phyloP scores from a whole-genome alignment of 2,797 vertebrate species.

The Notolabrus celidotus region DNA sequence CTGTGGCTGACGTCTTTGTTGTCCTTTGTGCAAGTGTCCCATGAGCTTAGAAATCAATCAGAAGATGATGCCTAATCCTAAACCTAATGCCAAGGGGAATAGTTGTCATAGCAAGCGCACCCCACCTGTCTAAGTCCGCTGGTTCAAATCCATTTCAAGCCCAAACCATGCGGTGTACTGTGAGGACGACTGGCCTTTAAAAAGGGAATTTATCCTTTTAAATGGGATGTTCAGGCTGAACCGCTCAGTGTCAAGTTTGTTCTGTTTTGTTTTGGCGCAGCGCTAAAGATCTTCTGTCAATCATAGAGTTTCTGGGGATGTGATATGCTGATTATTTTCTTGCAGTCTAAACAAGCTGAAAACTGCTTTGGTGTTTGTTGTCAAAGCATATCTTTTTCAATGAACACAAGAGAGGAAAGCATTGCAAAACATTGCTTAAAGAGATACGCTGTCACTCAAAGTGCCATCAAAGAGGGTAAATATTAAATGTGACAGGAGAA shows the following conservation, averaged over 20 bases:
- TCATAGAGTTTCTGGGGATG: background rate
- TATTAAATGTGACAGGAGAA: too few species aligned
- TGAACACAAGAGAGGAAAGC: too few species aligned
- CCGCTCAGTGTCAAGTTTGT: background rate
- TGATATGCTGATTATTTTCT: background rate
- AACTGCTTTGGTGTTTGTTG: background rate
- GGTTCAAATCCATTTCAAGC: constrained; percentile 5
- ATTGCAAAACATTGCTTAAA: too few species aligned
- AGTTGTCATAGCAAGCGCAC: constrained; percentile 4
- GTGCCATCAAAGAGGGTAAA: too few species aligned
- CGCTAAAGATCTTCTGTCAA: background rate
- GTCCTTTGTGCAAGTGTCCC: background rate
- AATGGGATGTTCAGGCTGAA: background rate
- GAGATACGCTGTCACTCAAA: too few species aligned
- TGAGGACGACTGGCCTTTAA: background rate
- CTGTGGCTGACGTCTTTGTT: background rate
- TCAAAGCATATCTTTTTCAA: background rate
- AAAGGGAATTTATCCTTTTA: background rate
- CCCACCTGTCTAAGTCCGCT: background rate
- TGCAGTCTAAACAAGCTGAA: background rate
- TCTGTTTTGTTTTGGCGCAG: background rate
- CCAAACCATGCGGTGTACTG: background rate
- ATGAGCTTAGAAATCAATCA: constrained; percentile 1
- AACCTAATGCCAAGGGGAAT: background rate
- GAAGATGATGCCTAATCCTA: constrained; percentile 24